Percentiles rank a stretch among this genome's conserved stretches.
These are phyloP conservation scores for Aeoliscus strigatus DNA, from an alignment of 2,797 vertebrate genomes.

Conservation along the genomic window DNA sequence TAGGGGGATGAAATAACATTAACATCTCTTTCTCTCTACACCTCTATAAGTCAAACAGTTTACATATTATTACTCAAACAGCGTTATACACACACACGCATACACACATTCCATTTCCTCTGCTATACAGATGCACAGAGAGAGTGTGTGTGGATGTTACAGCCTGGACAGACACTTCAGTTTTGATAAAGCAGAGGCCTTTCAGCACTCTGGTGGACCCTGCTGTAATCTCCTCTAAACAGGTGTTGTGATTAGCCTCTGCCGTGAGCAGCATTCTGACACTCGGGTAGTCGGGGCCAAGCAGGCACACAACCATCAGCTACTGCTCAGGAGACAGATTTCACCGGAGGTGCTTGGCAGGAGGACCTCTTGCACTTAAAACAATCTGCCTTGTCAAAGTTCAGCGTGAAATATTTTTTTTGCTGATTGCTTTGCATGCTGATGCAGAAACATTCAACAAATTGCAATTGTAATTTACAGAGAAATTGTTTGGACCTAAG, in stretches of 20 bases:
- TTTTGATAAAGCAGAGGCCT: slow-evolving; percentile 57
- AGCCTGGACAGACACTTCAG: slow-evolving; percentile 45
- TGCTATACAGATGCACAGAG: slow-evolving; percentile 1
- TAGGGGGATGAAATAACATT: slow-evolving; percentile 63
- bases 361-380: slow-evolving; percentile 6
- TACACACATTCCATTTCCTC: slow-evolving; percentile 5
- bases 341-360: slow-evolving; percentile 24
- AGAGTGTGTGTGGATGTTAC: slow-evolving; percentile 17
- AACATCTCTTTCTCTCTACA: slow-evolving; percentile 63
- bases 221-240: slow-evolving; percentile 66
- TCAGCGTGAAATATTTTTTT: slow-evolving; percentile 20
- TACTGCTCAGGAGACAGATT: slow-evolving; percentile 42
- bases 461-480: too few species aligned
- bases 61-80: slow-evolving; percentile 50
- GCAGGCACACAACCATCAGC: slow-evolving; percentile 36
- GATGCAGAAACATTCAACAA: slow-evolving; percentile 26
- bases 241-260: slow-evolving; percentile 66
- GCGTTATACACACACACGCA: slow-evolving; percentile 15
- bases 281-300: slow-evolving; percentile 39
- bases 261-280: slow-evolving; percentile 51
- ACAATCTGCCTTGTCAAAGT: slow-evolving; percentile 31
- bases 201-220: slow-evolving; percentile 46
- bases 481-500: not conserved
- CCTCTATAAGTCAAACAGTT: slow-evolving; percentile 57
- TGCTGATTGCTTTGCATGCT: slow-evolving; percentile 24